Percentiles rank a stretch among this genome's conserved stretches.
Evolutionary conservation across 2,113 vertebrate genomes (phyloP).

Genomic region (Athene cunicularia): DNA sequence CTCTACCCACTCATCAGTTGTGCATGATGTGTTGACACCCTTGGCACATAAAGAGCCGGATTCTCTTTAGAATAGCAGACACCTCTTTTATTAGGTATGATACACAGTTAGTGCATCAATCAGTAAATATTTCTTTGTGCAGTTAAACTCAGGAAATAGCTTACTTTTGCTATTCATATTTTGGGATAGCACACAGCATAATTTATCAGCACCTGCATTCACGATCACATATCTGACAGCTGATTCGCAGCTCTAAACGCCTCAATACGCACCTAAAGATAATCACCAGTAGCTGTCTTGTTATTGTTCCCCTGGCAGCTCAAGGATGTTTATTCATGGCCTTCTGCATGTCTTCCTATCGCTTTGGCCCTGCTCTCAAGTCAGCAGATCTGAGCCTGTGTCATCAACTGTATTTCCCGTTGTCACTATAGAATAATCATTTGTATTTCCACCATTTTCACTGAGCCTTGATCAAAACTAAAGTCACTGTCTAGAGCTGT

Average conservation of each 20-base stretch:
- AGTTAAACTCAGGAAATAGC: not conserved
- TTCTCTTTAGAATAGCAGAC: not conserved
- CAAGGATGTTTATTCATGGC: conserved; percentile 48
- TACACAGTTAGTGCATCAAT: not conserved
- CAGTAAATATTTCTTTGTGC: not conserved
- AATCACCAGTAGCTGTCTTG: conserved; percentile 17
- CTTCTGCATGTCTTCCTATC: not conserved
- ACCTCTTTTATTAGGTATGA: not conserved
- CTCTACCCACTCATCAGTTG: not conserved
- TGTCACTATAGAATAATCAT: not conserved
- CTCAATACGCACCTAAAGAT: not conserved
- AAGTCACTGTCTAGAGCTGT: not conserved
- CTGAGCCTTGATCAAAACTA: conserved; percentile 26
- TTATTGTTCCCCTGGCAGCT: not conserved
- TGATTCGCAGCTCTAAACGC: not conserved
- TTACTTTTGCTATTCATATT: not conserved
- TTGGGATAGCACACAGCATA: not conserved
- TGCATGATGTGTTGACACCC: not conserved
- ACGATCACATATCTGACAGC: not conserved
- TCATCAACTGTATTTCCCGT: not conserved
- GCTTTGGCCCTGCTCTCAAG: not conserved
- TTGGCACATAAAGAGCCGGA: not conserved
- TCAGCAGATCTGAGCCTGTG: conserved; percentile 24
- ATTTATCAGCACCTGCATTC: not conserved
- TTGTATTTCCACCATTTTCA: not conserved